Evolutionary conservation across 1,140 invertebrate species (phyloP).

Genomic region (Pinna nobilis): DNA sequence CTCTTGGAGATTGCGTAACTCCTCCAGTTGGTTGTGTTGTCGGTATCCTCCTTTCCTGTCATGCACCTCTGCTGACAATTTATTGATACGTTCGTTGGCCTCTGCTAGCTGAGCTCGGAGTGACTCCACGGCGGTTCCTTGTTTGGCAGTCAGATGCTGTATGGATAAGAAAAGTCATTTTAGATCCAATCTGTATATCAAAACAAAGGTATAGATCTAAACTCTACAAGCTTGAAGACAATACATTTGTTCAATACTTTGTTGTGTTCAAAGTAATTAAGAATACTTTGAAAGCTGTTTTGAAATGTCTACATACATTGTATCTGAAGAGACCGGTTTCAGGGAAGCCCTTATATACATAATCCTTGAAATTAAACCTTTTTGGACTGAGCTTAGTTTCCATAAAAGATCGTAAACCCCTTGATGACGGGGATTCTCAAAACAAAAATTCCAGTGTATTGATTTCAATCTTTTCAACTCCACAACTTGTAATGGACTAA

Average conservation of each 20-base stretch:
- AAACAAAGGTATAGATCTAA: not conserved
- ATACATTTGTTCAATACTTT: not conserved
- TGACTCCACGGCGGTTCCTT: slow-evolving; percentile 64
- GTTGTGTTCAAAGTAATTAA: no score
- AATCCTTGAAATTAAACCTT: no score
- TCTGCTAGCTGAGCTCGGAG: slow-evolving; percentile 64
- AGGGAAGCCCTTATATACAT: no score
- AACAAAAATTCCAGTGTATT: no score
- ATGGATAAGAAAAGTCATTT: slow-evolving; percentile 29
- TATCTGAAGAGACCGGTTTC: no score
- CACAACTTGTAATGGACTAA: no score
- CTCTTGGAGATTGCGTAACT: slow-evolving; percentile 66
- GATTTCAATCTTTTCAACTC: no score
- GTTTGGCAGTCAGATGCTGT: slow-evolving; percentile 59
- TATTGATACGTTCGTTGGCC: slow-evolving; percentile 66
- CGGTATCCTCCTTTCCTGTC: slow-evolving; percentile 56
- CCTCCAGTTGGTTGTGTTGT: slow-evolving; percentile 60
- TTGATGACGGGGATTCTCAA: no score
- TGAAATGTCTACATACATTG: no score
- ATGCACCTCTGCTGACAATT: slow-evolving; percentile 62
- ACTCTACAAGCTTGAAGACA: not conserved
- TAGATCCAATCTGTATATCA: not conserved
- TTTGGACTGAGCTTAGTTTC: no score
- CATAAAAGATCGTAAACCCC: no score
- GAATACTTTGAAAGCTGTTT: no score